Evolutionary conservation across 1,140 invertebrate species (phyloP).

Genomic region (Aphidius gifuensis): DNA sequence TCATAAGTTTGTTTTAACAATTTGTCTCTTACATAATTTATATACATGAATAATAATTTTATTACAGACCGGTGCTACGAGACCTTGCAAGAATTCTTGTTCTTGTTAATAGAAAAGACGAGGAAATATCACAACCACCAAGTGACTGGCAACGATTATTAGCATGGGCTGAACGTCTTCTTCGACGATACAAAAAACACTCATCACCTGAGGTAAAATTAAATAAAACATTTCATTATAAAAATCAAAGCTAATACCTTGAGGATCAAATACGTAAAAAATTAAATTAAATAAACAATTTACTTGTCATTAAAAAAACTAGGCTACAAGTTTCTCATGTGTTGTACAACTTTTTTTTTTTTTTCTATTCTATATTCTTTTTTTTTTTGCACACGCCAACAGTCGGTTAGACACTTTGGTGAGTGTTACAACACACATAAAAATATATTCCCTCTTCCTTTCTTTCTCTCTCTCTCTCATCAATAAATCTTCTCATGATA

Average conservation of each 20-base stretch:
- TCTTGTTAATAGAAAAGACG: slow-evolving; percentile 65
- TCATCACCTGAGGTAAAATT: slow-evolving; percentile 54
- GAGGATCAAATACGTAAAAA: no score
- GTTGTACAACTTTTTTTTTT: slow-evolving; percentile 10
- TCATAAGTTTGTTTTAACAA: background rate
- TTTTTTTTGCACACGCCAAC: slow-evolving; percentile 41
- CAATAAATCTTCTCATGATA: no score
- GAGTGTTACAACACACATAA: slow-evolving; percentile 28
- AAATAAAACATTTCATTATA: slow-evolving; percentile 5
- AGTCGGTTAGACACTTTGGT: slow-evolving; percentile 49
- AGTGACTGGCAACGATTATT: slow-evolving; percentile 74
- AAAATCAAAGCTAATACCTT: slow-evolving; percentile 8
- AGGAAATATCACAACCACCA: slow-evolving; percentile 66
- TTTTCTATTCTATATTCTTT: background rate
- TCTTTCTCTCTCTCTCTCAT: slow-evolving; percentile 7
- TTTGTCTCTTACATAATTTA: no score
- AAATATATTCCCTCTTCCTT: no score
- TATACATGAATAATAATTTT: slow-evolving; percentile 1
- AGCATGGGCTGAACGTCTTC: slow-evolving; percentile 70
- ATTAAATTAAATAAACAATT: slow-evolving; percentile 17
- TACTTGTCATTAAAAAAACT: no score
- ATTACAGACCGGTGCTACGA: slow-evolving; percentile 68
- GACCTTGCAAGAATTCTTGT: slow-evolving; percentile 73
- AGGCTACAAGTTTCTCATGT: slow-evolving; percentile 2
- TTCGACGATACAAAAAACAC: slow-evolving; percentile 69